Evolutionary conservation across 2,113 vertebrate species (phyloP).

Genomic region (Rhinolophus sinicus): DNA sequence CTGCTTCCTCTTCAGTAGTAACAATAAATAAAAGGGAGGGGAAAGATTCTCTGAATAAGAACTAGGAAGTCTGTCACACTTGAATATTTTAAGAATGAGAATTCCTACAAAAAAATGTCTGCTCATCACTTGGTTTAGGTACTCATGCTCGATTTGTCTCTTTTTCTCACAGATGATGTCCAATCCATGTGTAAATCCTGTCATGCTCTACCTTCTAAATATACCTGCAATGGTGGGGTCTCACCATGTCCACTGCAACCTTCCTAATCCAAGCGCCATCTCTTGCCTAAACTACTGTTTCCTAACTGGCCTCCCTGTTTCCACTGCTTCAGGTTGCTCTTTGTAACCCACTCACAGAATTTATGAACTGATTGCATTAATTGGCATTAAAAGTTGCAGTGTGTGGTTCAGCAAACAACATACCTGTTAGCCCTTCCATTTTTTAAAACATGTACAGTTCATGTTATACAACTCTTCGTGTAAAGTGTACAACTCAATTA

Average conservation of each 20-base stretch:
- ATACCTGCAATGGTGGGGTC: not conserved
- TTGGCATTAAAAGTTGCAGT: not conserved
- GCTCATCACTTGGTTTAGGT: not conserved
- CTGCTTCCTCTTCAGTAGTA: not conserved
- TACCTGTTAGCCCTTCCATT: not conserved
- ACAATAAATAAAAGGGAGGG: not conserved
- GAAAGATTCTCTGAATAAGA: not conserved
- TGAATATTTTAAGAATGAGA: slow-evolving; percentile 28
- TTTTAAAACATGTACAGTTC: not conserved
- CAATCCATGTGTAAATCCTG: not conserved
- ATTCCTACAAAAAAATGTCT: not conserved
- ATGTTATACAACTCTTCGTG: not conserved
- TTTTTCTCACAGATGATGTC: not conserved
- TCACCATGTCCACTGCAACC: not conserved
- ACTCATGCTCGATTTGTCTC: not conserved
- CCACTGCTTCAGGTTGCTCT: not conserved
- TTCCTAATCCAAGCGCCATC: not conserved
- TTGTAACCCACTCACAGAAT: not conserved
- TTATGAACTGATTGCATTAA: not conserved
- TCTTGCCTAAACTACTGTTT: not conserved
- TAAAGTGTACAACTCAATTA: not conserved
- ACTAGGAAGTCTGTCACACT: not conserved
- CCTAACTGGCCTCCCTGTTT: not conserved
- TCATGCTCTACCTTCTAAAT: not conserved
- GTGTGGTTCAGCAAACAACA: slow-evolving; percentile 13